Conservation (phyloP, 2,797 vertebrate genomes). For the Pantherophis vulpinus region DNA sequence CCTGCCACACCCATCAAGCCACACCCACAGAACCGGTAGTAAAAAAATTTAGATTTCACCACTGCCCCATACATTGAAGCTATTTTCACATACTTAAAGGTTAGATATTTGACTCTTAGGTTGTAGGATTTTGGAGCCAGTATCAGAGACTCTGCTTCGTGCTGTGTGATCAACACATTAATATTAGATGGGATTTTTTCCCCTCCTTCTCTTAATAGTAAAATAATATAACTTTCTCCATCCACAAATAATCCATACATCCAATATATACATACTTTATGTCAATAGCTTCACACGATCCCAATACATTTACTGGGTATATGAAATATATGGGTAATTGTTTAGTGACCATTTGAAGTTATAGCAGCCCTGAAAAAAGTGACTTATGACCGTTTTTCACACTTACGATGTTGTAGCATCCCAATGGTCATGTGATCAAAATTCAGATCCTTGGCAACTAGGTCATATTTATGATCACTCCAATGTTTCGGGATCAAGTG, state of each 20-base stretch:
- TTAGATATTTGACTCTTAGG: neutral
- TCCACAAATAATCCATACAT: neutral
- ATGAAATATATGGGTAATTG: neutral
- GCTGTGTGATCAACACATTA: neutral
- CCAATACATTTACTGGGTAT: neutral
- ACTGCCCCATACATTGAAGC: neutral
- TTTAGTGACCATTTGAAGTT: too few relatives aligned
- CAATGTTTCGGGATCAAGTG: too few relatives aligned
- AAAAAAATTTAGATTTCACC: too few relatives aligned
- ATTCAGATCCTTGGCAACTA: too few relatives aligned
- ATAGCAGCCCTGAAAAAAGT: too few relatives aligned
- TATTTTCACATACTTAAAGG: neutral
- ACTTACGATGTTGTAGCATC: too few relatives aligned
- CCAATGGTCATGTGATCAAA: too few relatives aligned
- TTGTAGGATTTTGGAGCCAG: neutral
- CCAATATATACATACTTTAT: neutral
- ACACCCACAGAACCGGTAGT: too few relatives aligned
- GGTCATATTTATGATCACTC: too few relatives aligned
- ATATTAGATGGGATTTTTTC: neutral
- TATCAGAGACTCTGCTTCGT: neutral
- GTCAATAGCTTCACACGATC: neutral
- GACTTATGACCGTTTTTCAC: too few relatives aligned
- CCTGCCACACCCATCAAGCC: too few relatives aligned
- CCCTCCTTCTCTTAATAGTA: neutral
- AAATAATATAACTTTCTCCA: neutral